phyloP scores from a whole-genome alignment of 2,888 invertebrate species.

The Stenodema calcarata region DNA sequence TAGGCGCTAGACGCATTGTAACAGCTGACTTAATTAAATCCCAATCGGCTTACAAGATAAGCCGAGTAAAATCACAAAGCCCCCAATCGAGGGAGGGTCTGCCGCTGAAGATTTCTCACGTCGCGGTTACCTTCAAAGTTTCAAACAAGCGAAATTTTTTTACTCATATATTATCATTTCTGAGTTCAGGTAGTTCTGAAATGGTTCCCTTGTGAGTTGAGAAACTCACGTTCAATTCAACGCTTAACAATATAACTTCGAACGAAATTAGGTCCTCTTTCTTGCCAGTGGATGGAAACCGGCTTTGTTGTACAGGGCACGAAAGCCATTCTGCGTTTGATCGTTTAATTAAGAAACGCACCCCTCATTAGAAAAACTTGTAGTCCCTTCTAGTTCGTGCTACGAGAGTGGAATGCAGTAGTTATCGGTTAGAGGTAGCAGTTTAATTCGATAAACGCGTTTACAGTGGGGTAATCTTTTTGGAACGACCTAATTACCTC shows the following conservation, averaged over 20 bases:
- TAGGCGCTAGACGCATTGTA: too few relatives aligned
- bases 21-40: background rate
- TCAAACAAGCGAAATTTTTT: background rate
- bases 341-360: background rate
- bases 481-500: too few relatives aligned
- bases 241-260: background rate
- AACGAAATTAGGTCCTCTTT: background rate
- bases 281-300: background rate
- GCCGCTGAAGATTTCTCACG: background rate
- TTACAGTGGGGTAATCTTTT: too few relatives aligned
- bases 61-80: background rate
- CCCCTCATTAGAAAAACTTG: too few relatives aligned
- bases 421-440: too few relatives aligned
- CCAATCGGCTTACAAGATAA: background rate
- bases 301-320: background rate
- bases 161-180: background rate
- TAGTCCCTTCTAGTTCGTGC: too few relatives aligned
- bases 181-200: background rate
- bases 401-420: too few relatives aligned
- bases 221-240: background rate
- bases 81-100: background rate
- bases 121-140: background rate
- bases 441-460: too few relatives aligned
- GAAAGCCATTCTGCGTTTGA: background rate
- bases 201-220: background rate